Percentiles rank a stretch among this genome's conserved stretches.
These are phyloP conservation scores for Aphodius granarius DNA, from an alignment of 2,888 invertebrate species.

Conservation along the genomic window DNA sequence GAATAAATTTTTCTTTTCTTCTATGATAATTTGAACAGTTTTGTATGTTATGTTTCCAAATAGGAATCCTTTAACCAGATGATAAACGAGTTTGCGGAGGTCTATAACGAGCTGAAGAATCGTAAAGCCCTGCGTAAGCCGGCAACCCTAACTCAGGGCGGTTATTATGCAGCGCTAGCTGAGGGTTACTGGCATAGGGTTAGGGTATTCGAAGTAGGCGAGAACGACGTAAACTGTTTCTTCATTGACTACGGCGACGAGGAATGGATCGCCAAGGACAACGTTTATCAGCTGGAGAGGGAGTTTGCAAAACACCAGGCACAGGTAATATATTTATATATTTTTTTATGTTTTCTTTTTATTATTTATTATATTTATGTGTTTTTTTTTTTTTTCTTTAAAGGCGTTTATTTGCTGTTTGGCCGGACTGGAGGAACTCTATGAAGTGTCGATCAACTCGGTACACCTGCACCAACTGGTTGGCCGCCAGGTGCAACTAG, in stretches of 20 bases:
- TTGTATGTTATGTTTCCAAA: background rate
- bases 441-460: constrained; percentile 43
- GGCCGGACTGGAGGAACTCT: constrained; percentile 69
- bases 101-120: constrained; percentile 44
- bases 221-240: constrained; percentile 56
- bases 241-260: constrained; percentile 79
- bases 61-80: constrained; percentile 52
- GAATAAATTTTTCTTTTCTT: constrained; percentile 12
- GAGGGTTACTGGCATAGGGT: constrained; percentile 56
- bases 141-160: constrained; percentile 42
- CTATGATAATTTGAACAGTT: background rate
- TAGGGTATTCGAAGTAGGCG: constrained; percentile 37
- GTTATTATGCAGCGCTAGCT: constrained; percentile 53
- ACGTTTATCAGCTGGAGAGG: constrained; percentile 63
- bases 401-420: constrained; percentile 71
- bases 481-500: constrained; percentile 55
- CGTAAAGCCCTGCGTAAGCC: constrained; percentile 25
- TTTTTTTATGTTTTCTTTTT: background rate
- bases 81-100: constrained; percentile 26
- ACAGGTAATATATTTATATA: constrained; percentile 57
- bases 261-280: constrained; percentile 57
- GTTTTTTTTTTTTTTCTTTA: constrained; percentile 27
- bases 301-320: constrained; percentile 68
- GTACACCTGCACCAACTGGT: constrained; percentile 55
- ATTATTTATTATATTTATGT: background rate